Base-by-base conservation (phyloP, 2,888 invertebrate species). In the Drosophila emarginata region DNA sequence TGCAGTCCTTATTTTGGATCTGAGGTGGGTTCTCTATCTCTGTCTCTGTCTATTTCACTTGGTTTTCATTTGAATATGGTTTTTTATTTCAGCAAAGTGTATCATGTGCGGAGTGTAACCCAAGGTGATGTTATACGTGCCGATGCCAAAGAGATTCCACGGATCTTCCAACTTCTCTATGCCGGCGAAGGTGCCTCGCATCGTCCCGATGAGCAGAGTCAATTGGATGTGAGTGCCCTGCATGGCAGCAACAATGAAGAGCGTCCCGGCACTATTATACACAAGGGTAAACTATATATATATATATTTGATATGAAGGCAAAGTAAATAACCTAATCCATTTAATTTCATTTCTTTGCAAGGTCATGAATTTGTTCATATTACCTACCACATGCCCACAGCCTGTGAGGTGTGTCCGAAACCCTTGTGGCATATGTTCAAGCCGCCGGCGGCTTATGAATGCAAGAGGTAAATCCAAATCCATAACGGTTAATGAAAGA, bases 91-190 rank as follows among this genome's bases (percentile, higher is more conserved):
- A 98, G 99, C 93, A 99, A 99, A 94, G 96, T 99, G 91, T 99
- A 98, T 94, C 99, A 99, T 93, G 99, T 99, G 82, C 95, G 99
- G 78, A 97, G 98, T 72, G 99, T 99, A 80, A 99, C 99, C 74
- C 99, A 99, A 92, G 99, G 99, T 88, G 99, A 99, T 94, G 99
- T 99, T 88, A 98, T 99, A 92, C 95, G 99, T 91, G 99, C 98
- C 64, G 98, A 99, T 94, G 97, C 98, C 92, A 98, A 97, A 95
- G 98, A 99, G 94, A 98, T 99, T 93, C 99, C 99, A 88, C 96
- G 98, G 92, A 99, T 99, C 93, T 99, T 99, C 93, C 95, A 98
- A 94, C 94, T 99, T 89, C 93, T 99, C 89, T 99, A 99, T 93
- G 98, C 99, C 77, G 98, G 98, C 73, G 98, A 99, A 93, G 98